Evolutionary conservation across 2,113 vertebrate species (phyloP), one percentile per base, ranked within the genome.

Genomic region (Chloropsis cyanopogon): DNA sequence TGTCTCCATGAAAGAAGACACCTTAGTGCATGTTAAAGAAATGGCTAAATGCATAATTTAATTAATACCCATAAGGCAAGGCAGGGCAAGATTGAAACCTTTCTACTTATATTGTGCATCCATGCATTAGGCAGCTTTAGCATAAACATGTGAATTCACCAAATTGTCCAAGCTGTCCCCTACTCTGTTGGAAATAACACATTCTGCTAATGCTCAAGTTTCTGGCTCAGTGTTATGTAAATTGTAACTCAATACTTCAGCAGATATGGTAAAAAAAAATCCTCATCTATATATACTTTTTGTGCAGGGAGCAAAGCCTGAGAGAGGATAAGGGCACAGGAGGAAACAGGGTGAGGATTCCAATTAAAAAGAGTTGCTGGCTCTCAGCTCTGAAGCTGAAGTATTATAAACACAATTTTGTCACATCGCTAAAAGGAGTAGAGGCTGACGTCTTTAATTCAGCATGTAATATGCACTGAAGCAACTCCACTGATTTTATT

Each of bases 381-480:
- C 60, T 82, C 19, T 47, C 50, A 69, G 73, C 54, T 88, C 77
- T 54, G 26, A 86, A 78, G 56, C 44, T 79, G 47, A 59, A 75
- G 44, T 33, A 71, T 84, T 89, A 76, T 18, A 60, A 28, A 49
- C 35, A 68, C 4, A n/a, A 25, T 91, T 94, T 75, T 82, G 69
- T 85, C 66, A 90, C 65, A 28, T 44, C 0, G 1, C 84, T 91
- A 66, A 39, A 86, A 86, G 50, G 56, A 23, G 33, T 47, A 64
- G 20, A 71, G 39, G 66, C 65, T 92, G 82, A 90, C 6, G 26
- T 60, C 37, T 92, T 90, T 95, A 92, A 88, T 88, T 93, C 59
- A 18, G 41, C 25, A 6, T 77, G 46, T 18, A 88, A 88, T 72
- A 83, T 31, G 76, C 70, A 93, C 22, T 61, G 50, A 93, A 53